These are phyloP conservation scores for Leucosticte australis DNA, from an alignment of 2,113 vertebrate genomes.

Conservation along the genomic window DNA sequence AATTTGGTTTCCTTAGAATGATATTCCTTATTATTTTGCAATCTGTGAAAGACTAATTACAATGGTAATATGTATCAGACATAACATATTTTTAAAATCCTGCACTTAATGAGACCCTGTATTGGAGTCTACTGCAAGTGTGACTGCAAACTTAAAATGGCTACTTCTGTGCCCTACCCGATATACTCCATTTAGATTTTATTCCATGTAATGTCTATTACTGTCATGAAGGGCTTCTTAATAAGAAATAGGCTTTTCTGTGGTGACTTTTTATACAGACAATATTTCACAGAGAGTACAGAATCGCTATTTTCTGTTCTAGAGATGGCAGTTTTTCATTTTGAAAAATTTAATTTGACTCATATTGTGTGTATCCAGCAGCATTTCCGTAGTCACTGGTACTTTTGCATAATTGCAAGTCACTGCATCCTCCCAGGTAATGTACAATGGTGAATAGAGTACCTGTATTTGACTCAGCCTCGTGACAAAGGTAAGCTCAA, in stretches of 20 bases:
- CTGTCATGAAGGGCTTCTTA: neutral
- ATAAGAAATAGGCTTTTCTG: neutral
- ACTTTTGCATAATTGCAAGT: neutral
- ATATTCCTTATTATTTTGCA: neutral
- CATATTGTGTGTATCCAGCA: neutral
- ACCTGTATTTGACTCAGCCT: neutral
- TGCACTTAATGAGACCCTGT: neutral
- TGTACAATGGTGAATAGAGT: fast-evolving
- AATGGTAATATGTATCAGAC: neutral
- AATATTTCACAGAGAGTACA: neutral
- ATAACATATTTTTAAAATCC: neutral
- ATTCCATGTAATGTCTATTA: neutral
- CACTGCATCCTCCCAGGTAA: neutral
- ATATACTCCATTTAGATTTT: neutral
- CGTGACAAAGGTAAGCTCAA: neutral
- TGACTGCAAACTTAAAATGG: neutral
- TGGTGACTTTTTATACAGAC: fast-evolving
- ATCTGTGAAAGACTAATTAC: neutral
- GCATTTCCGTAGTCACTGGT: fast-evolving
- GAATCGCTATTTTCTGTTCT: neutral
- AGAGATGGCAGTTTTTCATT: neutral
- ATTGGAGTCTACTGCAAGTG: neutral
- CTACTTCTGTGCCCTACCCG: neutral
- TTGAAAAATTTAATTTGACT: neutral
- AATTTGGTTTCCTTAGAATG: neutral